Percentiles rank a stretch among this genome's conserved stretches.
These are phyloP conservation scores for Pseudoips prasinana DNA, from an alignment of 2,888 invertebrate species.

Conservation along the genomic window DNA sequence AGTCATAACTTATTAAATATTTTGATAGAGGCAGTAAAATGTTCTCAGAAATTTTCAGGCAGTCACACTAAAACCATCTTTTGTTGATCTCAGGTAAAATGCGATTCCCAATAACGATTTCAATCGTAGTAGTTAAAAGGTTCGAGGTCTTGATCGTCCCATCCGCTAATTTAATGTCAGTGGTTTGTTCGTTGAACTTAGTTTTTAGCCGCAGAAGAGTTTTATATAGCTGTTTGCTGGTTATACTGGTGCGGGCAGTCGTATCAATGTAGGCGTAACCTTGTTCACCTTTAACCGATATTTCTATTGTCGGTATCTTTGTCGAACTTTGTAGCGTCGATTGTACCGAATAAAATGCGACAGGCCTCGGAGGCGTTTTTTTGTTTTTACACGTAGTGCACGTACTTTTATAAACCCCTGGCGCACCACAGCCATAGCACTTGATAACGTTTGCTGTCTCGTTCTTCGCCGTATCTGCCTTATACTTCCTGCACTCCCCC, in stretches of 20 bases:
- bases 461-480: not conserved
- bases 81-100: not conserved
- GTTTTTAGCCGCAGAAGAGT: not conserved
- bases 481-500: constrained; percentile 1
- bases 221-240: constrained; percentile 1
- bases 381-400: constrained; percentile 7
- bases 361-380: constrained; percentile 2
- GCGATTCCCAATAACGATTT: not conserved
- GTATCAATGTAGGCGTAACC: constrained; percentile 1
- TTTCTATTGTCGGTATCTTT: constrained; percentile 1
- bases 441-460: not conserved
- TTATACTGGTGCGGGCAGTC: constrained; percentile 1
- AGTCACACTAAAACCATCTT: constrained; percentile 1
- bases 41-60: not conserved
- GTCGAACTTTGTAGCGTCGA: not conserved
- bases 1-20: no score
- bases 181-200: not conserved
- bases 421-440: constrained; percentile 9
- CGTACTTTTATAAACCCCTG: constrained; percentile 5
- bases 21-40: no score
- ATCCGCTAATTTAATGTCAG: constrained; percentile 3
- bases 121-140: not conserved
- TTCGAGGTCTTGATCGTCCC: not conserved
- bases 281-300: not conserved
- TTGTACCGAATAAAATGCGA: not conserved